These are phyloP conservation scores for Cryptus viduatorius DNA, from an alignment of 2,888 invertebrate genomes.

Conservation along the genomic window DNA sequence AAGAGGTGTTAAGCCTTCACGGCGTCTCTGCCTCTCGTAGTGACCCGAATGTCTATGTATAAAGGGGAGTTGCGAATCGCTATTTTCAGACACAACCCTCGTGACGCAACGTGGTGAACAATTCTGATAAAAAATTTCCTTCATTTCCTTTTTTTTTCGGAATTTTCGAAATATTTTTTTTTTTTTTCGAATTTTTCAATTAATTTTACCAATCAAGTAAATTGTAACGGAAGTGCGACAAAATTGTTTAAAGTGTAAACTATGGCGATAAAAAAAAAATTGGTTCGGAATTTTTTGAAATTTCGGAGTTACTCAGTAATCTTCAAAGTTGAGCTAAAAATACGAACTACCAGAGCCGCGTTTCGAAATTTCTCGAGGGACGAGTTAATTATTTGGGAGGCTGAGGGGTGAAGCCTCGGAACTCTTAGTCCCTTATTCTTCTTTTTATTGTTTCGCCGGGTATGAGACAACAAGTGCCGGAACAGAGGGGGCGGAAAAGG, in stretches of 20 bases:
- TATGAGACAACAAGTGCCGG: conserved; percentile 42
- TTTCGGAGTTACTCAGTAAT: not conserved
- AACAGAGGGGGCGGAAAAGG: not conserved
- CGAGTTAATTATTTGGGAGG: not conserved
- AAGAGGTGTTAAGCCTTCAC: conserved; percentile 61
- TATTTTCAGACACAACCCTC: conserved; percentile 81
- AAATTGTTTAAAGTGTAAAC: not conserved
- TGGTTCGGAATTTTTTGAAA: not conserved
- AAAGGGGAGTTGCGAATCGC: conserved; percentile 60
- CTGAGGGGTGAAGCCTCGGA: not conserved
- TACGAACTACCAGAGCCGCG: not conserved
- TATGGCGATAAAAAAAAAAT: not conserved
- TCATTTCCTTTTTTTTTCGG: too few species aligned
- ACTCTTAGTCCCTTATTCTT: conserved; percentile 7
- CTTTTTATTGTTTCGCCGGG: not conserved
- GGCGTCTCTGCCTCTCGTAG: conserved; percentile 69
- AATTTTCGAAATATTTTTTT: not conserved
- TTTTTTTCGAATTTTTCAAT: not conserved
- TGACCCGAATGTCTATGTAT: conserved; percentile 81
- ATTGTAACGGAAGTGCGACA: not conserved
- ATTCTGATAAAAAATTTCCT: not conserved
- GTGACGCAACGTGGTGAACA: conserved; percentile 72
- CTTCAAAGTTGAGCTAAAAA: not conserved
- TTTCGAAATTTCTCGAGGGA: conserved; percentile 1
- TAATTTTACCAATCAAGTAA: not conserved